Percentiles rank a stretch among this genome's conserved stretches.
Evolutionary conservation across 1,140 invertebrate species (phyloP).

Genomic region (Hylyphantes graminicola): DNA sequence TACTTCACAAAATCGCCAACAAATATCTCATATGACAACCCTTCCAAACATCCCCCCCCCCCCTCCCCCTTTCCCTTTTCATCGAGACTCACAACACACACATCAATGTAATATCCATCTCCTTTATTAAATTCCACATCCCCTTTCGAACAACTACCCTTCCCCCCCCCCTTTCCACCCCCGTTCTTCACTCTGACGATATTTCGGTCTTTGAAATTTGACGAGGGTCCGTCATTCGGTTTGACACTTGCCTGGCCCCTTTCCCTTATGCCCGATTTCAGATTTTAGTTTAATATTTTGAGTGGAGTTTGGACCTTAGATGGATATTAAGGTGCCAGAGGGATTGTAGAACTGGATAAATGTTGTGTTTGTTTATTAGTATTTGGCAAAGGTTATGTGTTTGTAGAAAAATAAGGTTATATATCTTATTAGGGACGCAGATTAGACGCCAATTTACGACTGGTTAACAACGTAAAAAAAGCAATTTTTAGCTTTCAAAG

Average conservation of each 20-base stretch:
- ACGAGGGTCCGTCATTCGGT: constrained; percentile 9
- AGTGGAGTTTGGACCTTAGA: no score
- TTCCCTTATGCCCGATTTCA: no score
- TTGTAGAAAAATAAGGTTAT: no score
- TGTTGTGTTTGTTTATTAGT: no score
- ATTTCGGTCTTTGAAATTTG: constrained; percentile 26
- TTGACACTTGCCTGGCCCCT: constrained; percentile 19
- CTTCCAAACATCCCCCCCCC: not conserved
- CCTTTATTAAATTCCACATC: constrained; percentile 54
- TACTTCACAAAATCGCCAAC: not conserved
- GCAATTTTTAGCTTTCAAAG: no score
- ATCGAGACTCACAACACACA: not conserved
- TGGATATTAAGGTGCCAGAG: no score
- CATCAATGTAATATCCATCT: constrained; percentile 15
- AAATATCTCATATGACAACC: constrained; percentile 31
- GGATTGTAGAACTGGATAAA: no score
- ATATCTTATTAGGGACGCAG: no score
- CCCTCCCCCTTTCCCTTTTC: not conserved
- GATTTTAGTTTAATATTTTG: no score
- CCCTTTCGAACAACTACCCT: not conserved
- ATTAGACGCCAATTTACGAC: no score
- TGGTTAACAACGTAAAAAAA: no score
- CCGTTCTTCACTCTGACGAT: not conserved
- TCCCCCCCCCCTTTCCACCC: not conserved
- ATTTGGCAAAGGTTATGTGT: no score